Conservation (phyloP, 2,888 invertebrate genomes). For the Nemurella pictetii region DNA sequence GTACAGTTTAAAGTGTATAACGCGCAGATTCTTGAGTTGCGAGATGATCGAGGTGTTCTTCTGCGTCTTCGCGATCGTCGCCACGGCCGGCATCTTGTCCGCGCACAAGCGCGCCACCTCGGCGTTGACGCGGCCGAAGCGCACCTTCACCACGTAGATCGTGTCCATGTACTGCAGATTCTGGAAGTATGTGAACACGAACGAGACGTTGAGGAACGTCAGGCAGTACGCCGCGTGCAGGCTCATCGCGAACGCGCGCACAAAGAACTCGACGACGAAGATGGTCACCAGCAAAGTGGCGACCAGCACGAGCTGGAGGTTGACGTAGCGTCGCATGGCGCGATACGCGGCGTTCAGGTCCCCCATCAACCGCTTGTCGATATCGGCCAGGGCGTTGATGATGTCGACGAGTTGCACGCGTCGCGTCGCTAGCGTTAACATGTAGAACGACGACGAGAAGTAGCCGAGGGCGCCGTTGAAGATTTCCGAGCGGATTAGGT, state of each 20-base stretch:
- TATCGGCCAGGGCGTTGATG: neutral
- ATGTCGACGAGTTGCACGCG: neutral
- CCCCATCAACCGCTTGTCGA: neutral
- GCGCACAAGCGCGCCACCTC: neutral
- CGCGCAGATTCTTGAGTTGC: neutral
- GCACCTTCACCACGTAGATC: neutral
- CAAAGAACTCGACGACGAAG: neutral
- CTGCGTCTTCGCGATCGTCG: neutral
- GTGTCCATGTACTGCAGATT: conserved; percentile 1
- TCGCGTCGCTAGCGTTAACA: neutral
- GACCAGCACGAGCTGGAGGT: neutral
- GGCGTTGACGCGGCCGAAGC: neutral
- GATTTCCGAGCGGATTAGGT: neutral
- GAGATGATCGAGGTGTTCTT: neutral
- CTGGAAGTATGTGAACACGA: neutral
- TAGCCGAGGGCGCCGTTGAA: neutral
- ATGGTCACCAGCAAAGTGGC: neutral
- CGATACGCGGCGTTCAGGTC: neutral
- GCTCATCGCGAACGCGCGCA: neutral
- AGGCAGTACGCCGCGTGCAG: neutral
- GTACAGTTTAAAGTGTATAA: neutral
- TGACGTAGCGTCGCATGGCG: neutral
- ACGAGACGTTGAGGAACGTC: neutral
- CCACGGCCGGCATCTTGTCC: neutral
- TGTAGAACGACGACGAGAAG: neutral